A percentile compares a stretch with the other conserved stretches of the same genome.
Conservation (phyloP, 2,797 vertebrate genomes). For the Sebastes cheni region DNA sequence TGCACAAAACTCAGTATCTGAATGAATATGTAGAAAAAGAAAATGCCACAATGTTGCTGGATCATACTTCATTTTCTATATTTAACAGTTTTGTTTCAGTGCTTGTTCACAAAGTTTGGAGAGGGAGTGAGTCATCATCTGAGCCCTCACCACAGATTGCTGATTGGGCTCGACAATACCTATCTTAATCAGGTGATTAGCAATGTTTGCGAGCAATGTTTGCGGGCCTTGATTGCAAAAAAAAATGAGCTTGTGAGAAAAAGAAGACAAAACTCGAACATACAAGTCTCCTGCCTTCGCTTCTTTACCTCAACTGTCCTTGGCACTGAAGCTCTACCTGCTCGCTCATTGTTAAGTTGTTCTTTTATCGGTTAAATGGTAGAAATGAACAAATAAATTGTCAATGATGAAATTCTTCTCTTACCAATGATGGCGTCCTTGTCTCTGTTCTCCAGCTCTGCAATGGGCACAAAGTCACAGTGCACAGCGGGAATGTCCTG, state of each 20-base stretch:
- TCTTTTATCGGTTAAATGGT: background rate
- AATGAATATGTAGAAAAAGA: background rate
- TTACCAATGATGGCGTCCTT: slow-evolving; percentile 92
- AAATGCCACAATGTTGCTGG: background rate
- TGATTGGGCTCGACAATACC: slow-evolving; percentile 21
- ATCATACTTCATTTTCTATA: slow-evolving; percentile 14
- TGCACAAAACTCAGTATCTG: background rate
- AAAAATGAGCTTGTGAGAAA: background rate
- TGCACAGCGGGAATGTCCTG: slow-evolving; percentile 87
- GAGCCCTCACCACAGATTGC: background rate
- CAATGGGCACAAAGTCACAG: slow-evolving; percentile 91
- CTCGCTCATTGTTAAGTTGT: background rate
- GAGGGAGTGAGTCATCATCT: slow-evolving; percentile 24
- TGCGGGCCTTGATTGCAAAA: background rate
- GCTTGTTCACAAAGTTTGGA: slow-evolving; percentile 1
- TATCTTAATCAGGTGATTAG: slow-evolving; percentile 10
- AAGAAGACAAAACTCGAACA: background rate
- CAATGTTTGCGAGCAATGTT: slow-evolving; percentile 4
- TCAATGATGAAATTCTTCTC: slow-evolving; percentile 25
- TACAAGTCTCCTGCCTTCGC: no score
- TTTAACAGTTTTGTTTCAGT: slow-evolving; percentile 2
- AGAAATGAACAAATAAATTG: background rate
- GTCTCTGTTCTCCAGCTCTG: slow-evolving; percentile 86
- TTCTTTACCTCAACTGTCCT: background rate
- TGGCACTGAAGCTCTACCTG: background rate